Percentiles rank a stretch among this genome's conserved stretches.
phyloP scores from a whole-genome alignment of 92 coral and sea anemone genomes.

The Paramuricea clavata region DNA sequence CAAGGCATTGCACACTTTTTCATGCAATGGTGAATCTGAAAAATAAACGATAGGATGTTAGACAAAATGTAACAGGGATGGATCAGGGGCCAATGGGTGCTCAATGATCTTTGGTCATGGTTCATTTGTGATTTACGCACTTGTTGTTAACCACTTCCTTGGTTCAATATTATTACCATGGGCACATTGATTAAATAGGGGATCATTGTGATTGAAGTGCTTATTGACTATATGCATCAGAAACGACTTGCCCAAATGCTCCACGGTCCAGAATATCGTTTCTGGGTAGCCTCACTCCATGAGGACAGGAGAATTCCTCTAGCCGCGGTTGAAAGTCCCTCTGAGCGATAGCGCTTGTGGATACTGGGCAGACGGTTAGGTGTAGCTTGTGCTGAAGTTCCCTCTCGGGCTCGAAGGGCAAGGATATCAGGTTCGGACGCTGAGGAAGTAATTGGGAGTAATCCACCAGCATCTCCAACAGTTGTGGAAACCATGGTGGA shows the following conservation, averaged over 20 bases:
- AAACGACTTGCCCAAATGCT: constrained; percentile 54
- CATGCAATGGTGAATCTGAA: too few species aligned
- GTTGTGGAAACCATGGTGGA: constrained; percentile 71
- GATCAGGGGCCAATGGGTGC: too few species aligned
- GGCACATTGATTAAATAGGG: too few species aligned
- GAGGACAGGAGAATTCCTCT: constrained; percentile 56
- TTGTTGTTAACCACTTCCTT: too few species aligned
- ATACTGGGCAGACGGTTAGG: constrained; percentile 75
- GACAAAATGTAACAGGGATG: too few species aligned
- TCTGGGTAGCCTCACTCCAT: constrained; percentile 60
- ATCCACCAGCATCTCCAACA: constrained; percentile 56
- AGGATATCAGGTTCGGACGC: constrained; percentile 42
- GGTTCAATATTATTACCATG: too few species aligned
- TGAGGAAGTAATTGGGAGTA: constrained; percentile 60
- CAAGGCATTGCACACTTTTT: too few species aligned
- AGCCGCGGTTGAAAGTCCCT: constrained; percentile 57
- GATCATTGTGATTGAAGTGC: too few species aligned
- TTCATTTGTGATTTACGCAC: too few species aligned
- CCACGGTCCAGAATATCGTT: constrained; percentile 64
- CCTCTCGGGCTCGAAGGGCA: constrained; percentile 61
- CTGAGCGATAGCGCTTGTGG: constrained; percentile 44
- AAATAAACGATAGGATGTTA: too few species aligned
- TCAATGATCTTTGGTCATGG: too few species aligned
- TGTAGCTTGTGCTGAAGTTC: constrained; percentile 62
- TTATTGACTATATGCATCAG: too few species aligned